phyloP scores from a whole-genome alignment of 2,888 invertebrate species.

The Imbricaverruca yamaguchii region DNA sequence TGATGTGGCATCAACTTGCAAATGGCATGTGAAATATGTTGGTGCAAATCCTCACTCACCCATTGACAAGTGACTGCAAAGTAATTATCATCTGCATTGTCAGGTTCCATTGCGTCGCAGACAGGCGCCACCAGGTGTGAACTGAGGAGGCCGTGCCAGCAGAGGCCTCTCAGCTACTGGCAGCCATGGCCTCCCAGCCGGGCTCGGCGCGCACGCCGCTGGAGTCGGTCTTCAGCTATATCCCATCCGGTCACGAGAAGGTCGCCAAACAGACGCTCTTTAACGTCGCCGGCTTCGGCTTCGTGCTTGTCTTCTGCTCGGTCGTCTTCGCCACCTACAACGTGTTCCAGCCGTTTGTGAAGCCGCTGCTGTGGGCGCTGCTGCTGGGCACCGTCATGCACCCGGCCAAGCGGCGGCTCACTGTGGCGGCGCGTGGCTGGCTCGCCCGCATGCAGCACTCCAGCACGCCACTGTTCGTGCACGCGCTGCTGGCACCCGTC shows the following conservation, averaged over 20 bases:
- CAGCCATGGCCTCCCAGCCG: neutral
- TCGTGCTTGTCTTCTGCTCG: neutral
- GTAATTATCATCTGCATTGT: no score
- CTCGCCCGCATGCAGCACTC: conserved; percentile 44
- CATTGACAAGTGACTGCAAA: no score
- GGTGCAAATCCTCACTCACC: no score
- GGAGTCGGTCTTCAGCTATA: conserved; percentile 11
- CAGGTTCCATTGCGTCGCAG: no score
- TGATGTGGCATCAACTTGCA: no score
- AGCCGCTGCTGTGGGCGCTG: conserved; percentile 90
- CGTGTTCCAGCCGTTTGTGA: conserved; percentile 82
- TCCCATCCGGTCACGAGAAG: conserved; percentile 20
- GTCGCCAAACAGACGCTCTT: conserved; percentile 9
- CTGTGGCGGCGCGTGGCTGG: conserved; percentile 69
- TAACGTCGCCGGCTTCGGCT: neutral
- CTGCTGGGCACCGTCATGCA: conserved; percentile 95
- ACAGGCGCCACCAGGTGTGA: no score
- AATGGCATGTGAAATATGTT: no score
- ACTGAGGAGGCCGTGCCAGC: no score
- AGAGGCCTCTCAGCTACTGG: neutral
- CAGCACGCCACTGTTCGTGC: conserved; percentile 43
- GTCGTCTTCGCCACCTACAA: conserved; percentile 14
- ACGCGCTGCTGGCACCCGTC: conserved; percentile 51
- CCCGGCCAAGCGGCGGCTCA: conserved; percentile 79
- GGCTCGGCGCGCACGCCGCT: conserved; percentile 9